These are phyloP conservation scores for Drosophila meridiana DNA, from an alignment of 2,888 invertebrate species.

Conservation along the genomic window DNA sequence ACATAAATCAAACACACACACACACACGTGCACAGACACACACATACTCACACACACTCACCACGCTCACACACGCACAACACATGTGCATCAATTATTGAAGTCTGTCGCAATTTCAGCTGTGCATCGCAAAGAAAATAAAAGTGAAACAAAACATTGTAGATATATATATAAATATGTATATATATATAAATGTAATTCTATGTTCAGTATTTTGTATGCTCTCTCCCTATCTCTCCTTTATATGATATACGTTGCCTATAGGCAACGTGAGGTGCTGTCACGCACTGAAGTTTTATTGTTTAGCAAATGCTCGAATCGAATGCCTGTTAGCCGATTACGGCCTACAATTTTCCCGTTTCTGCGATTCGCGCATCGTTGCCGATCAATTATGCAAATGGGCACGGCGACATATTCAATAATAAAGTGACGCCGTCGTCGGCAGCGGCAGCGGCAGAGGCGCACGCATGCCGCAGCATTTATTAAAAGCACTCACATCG, in stretches of 20 bases:
- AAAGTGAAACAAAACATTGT: slow-evolving; percentile 13
- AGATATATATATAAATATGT: background rate
- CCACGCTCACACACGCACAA: slow-evolving; percentile 9
- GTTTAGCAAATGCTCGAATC: slow-evolving; percentile 61
- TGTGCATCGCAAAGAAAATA: slow-evolving; percentile 31
- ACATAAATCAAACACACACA: slow-evolving; percentile 67
- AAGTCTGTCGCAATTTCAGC: slow-evolving; percentile 39
- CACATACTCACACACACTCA: background rate
- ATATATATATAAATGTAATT: background rate
- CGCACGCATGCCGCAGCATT: slow-evolving; percentile 74
- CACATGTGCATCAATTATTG: slow-evolving; percentile 70
- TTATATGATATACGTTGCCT: no score
- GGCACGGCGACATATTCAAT: slow-evolving; percentile 70
- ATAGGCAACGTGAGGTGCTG: slow-evolving; percentile 18
- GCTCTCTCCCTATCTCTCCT: no score
- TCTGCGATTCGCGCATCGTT: slow-evolving; percentile 73
- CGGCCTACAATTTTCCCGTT: slow-evolving; percentile 50
- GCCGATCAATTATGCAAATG: slow-evolving; percentile 80
- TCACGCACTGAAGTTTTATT: slow-evolving; percentile 65
- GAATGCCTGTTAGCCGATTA: slow-evolving; percentile 65
- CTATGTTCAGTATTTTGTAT: background rate
- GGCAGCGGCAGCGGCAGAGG: slow-evolving; percentile 27
- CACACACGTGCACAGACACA: slow-evolving; percentile 9
- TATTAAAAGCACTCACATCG: slow-evolving; percentile 64
- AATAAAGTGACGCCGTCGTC: slow-evolving; percentile 65